Percentiles rank a stretch among this genome's conserved stretches.
Evolutionary conservation across 2,888 invertebrate species (phyloP).

Genomic region (Caenorhabditis doughertyi): DNA sequence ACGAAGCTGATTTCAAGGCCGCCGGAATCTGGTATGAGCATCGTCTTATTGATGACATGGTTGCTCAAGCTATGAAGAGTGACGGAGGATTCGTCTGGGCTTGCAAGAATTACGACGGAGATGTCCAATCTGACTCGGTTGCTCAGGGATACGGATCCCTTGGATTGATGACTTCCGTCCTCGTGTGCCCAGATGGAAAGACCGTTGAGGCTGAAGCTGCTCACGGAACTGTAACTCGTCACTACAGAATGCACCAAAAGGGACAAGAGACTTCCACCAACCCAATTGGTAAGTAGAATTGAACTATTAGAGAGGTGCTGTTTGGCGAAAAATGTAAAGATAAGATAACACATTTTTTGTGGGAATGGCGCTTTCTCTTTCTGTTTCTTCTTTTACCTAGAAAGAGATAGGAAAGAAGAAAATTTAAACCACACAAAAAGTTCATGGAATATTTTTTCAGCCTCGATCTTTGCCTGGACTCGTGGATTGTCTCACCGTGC

Average conservation of each 20-base stretch:
- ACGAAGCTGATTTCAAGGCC: conserved; percentile 91
- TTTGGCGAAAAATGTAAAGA: conserved; percentile 4
- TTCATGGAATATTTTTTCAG: too few relatives aligned
- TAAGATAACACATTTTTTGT: conserved; percentile 16
- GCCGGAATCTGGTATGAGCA: conserved; percentile 97
- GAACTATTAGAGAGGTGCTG: conserved; percentile 27
- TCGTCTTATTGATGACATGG: conserved; percentile 98
- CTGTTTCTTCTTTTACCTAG: neutral
- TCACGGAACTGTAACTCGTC: conserved; percentile 96
- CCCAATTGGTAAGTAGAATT: conserved; percentile 88
- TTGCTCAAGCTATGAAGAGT: conserved; percentile 90
- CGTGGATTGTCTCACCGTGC: conserved; percentile 94
- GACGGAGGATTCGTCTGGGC: conserved; percentile 99
- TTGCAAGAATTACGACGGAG: conserved; percentile 99
- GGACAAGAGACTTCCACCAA: conserved; percentile 99
- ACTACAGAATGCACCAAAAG: conserved; percentile 87
- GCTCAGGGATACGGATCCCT: conserved; percentile 93
- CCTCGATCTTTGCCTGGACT: conserved; percentile 99
- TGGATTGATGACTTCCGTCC: conserved; percentile 98
- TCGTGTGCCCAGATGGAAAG: conserved; percentile 97
- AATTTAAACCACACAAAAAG: too few relatives aligned
- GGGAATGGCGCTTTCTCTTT: neutral
- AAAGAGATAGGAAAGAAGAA: too few relatives aligned
- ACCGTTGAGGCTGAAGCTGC: conserved; percentile 99
- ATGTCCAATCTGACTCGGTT: conserved; percentile 98